phyloP scores from a whole-genome alignment of 2,113 vertebrate genomes.

The Centrocercus urophasianus region DNA sequence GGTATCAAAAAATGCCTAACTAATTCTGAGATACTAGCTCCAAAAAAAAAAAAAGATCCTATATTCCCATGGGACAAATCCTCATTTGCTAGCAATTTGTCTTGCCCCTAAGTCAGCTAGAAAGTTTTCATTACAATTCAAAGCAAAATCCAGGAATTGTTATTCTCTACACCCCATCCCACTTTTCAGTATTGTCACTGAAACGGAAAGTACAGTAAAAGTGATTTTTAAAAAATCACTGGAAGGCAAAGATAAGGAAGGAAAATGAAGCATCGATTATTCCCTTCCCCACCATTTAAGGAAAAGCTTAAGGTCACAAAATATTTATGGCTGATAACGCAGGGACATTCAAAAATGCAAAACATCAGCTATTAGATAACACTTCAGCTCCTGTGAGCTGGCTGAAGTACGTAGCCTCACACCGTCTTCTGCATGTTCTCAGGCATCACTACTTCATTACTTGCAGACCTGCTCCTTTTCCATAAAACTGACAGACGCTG shows the following conservation, averaged over 20 bases:
- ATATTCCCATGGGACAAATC: not conserved
- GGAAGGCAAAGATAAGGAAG: not conserved
- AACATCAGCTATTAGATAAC: not conserved
- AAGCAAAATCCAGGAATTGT: not conserved
- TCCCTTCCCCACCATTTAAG: not conserved
- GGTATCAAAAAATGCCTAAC: not conserved
- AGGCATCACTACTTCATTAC: constrained; percentile 26
- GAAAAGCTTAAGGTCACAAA: not conserved
- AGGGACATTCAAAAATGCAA: not conserved
- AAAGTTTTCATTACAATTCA: not conserved
- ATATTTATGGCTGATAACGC: not conserved
- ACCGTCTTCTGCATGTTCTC: not conserved
- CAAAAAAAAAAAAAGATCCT: not conserved
- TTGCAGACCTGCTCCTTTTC: constrained; percentile 52
- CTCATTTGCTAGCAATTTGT: not conserved
- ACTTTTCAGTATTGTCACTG: not conserved
- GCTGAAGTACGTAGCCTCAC: not conserved
- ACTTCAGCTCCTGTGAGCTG: not conserved
- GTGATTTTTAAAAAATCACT: not conserved
- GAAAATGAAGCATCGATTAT: not conserved
- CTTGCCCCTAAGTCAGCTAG: not conserved
- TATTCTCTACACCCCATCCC: rapidly evolving
- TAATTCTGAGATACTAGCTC: not conserved
- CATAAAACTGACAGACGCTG: constrained; percentile 61
- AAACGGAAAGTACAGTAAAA: not conserved